Evolutionary conservation across 2,888 invertebrate species (phyloP), one percentile per base, ranked within the genome.

Genomic region (Candidula unifasciata): DNA sequence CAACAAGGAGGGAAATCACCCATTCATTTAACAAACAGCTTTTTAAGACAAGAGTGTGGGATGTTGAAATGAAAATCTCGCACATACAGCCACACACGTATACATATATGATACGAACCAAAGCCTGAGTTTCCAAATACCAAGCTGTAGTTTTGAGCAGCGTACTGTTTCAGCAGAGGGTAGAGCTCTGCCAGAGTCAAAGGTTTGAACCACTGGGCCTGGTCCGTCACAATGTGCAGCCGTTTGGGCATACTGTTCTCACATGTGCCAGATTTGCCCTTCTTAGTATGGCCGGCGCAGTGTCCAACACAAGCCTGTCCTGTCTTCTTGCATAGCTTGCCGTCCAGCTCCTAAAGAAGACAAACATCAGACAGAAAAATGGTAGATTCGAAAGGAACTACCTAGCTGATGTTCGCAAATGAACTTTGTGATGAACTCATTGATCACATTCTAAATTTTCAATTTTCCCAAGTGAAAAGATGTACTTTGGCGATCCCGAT

Each of bases 91-190:
- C 13, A 44, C 44, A 13, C 6, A 13, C 44, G 13, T 44, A 10
- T 13, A 44, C 44, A 44, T 44, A 44, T 10, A 44, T 44, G 8
- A 52, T 16, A 82, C 82, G 91, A 93, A 96, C 97, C 97, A 93
- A 95, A 95, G 8, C 96, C 96, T 2, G 96, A 96, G 91, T 96
- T 96, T 44, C 97, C 97, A 37, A 96, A 96, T 5, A 96, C 95
- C 0, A 97, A 91, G 88, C 95, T 87, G 73, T 88, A 85, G 30
- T 86, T 88, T 33, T 88, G 87, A 30, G 86, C 86, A 18, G 85
- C 86, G 69, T 86, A 84, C 60, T 89, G 88, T 5, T 86, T 82
- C 16, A 92, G 82, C 3, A 90, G 79, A 30, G 84, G 76, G 64
- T 87, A 87, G 27, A 92, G 85, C 33, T 90, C 88, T 27, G 87